Evolutionary conservation across 2,888 invertebrate genomes (phyloP).

Genomic region (Erebia aethiops): DNA sequence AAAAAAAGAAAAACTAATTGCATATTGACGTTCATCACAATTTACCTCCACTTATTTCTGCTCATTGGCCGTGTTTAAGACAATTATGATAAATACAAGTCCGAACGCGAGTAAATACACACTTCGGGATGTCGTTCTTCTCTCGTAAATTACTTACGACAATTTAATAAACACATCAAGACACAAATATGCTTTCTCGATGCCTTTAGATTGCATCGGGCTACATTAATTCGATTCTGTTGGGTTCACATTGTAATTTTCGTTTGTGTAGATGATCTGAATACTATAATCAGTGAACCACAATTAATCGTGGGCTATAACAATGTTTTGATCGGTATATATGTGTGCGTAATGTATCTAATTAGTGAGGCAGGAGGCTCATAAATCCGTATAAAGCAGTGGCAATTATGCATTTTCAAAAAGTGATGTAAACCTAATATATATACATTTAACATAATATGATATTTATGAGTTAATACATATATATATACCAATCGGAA

Average conservation of each 20-base stretch:
- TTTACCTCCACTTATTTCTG: constrained; percentile 29
- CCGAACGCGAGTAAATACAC: constrained; percentile 21
- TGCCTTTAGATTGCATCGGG: constrained; percentile 67
- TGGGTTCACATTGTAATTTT: constrained; percentile 64
- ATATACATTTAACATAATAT: no score
- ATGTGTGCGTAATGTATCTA: no score
- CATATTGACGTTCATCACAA: constrained; percentile 26
- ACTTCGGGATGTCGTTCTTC: constrained; percentile 42
- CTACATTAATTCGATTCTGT: constrained; percentile 70
- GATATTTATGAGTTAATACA: no score
- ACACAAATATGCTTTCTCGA: constrained; percentile 71
- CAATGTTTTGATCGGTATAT: no score
- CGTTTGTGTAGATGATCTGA: constrained; percentile 42
- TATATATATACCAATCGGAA: no score
- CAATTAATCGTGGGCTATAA: background rate
- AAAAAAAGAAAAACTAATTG: constrained; percentile 14
- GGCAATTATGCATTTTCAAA: no score
- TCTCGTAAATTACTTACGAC: constrained; percentile 72
- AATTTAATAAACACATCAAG: constrained; percentile 80
- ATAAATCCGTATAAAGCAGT: no score
- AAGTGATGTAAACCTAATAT: no score
- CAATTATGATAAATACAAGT: constrained; percentile 39
- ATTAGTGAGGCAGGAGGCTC: no score
- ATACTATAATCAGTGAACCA: background rate
- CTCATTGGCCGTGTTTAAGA: constrained; percentile 33